phyloP scores from a whole-genome alignment of 2,797 vertebrate genomes.

The Rhynchotus rufescens region DNA sequence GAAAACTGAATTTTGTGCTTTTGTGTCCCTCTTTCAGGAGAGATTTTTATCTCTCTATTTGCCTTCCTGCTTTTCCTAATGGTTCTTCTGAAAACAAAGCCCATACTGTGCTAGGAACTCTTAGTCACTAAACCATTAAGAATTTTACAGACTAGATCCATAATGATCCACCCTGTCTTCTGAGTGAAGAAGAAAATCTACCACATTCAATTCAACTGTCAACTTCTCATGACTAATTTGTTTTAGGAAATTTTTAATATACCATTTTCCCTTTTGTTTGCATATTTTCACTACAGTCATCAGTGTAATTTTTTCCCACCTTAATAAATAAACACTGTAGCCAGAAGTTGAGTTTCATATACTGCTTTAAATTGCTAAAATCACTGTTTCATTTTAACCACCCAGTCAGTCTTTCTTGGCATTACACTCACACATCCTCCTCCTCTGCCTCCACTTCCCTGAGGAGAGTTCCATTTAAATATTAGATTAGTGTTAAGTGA shows the following conservation, averaged over 20 bases:
- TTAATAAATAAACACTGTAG: background rate
- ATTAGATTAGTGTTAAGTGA: conserved; percentile 39
- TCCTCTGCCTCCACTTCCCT: background rate
- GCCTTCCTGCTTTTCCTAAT: background rate
- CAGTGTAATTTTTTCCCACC: background rate
- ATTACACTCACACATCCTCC: background rate
- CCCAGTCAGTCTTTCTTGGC: background rate
- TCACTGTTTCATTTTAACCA: background rate
- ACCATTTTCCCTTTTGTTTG: background rate
- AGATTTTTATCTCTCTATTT: background rate
- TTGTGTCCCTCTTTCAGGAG: background rate
- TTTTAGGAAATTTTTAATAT: background rate
- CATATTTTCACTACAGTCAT: background rate
- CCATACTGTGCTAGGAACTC: background rate
- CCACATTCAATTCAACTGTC: background rate
- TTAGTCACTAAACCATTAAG: background rate
- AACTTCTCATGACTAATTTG: background rate
- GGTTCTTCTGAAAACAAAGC: background rate
- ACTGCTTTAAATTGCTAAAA: background rate
- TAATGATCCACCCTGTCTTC: background rate
- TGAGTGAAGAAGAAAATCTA: background rate
- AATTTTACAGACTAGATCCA: background rate
- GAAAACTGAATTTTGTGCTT: background rate
- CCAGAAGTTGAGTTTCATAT: background rate
- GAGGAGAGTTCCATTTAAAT: background rate